Conservation (phyloP, 2,888 invertebrate species). For the Cataglyphis cursor region DNA sequence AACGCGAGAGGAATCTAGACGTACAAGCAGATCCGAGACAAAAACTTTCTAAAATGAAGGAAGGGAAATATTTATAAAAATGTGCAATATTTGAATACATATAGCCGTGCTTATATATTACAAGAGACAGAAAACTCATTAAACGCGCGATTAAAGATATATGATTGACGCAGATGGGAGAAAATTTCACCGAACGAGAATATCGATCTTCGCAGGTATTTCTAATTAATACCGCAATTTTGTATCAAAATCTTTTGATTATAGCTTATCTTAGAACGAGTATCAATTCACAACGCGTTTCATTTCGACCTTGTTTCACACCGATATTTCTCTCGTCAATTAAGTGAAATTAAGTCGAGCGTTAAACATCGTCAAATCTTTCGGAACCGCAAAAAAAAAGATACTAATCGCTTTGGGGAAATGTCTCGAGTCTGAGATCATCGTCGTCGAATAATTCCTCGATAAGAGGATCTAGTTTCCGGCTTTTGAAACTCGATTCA, state of each 20-base stretch:
- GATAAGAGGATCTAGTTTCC: constrained; percentile 16
- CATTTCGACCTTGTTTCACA: constrained; percentile 6
- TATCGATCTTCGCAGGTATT: not conserved
- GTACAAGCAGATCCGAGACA: not conserved
- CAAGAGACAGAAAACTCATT: not conserved
- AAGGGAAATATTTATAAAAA: not conserved
- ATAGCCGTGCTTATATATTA: not conserved
- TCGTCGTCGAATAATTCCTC: not conserved
- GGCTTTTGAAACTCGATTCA: constrained; percentile 46
- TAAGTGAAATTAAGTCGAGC: constrained; percentile 20
- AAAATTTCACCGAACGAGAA: not conserved
- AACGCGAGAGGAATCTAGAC: not conserved
- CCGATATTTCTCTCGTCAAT: not conserved
- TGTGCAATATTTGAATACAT: not conserved
- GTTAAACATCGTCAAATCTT: not conserved
- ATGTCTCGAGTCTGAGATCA: not conserved
- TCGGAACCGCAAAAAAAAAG: not conserved
- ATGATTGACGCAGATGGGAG: not conserved
- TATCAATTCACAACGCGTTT: not conserved
- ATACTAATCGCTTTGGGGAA: not conserved
- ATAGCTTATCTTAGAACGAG: not conserved
- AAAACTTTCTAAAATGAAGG: constrained; percentile 24
- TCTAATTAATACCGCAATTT: not conserved
- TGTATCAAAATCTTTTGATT: not conserved
- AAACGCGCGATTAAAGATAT: not conserved